Base-by-base conservation (phyloP, 1,140 invertebrate species). In the Heliconius hewitsoni region DNA sequence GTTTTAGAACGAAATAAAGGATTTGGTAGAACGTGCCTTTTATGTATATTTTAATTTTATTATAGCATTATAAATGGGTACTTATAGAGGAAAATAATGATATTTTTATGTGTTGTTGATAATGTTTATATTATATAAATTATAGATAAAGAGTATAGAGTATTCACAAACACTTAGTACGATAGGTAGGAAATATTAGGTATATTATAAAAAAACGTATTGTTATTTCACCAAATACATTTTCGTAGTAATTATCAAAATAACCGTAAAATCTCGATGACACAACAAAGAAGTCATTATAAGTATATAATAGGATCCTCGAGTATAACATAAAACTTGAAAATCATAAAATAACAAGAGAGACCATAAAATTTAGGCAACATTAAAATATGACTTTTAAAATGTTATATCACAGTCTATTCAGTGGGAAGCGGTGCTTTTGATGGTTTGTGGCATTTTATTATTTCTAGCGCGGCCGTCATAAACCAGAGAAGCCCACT, bases 301-400 rank as follows among this genome's bases (percentile, higher is more conserved):
- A 76, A 46, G 16, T 71, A 27, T 30, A 66, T 1, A 66, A 66
- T 30, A 66, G 60, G 23, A 30, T 23, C 23, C 60, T 66, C 60
- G 13, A 66, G 27, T 66, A 73, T 52, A 79, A 60, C 74, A 78
- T 77, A 79, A 77, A 83, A 73, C 42, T 80, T 75, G 66, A 78
- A 79, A 82, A 84, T 77, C 81, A 81, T 84, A 81, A 82, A 84
- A 84, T 84, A 76, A 79, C 77, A 84, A 84, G 81, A 80, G 78
- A 19, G n/a, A 74, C 83, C 83, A 85, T 89, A 90, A 90, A 90
- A 87, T 85, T 57, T 76, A 79, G 82, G 71, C 76, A 78, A 76
- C 83, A 87, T 87, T 87, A 89, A 89, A 92, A 90, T 89, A 90
- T 89, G 83, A 89, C 85, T 90, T 88, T 91, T 84, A 84, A 85